phyloP scores from a whole-genome alignment of 2,888 invertebrate genomes.

The Dryadula phaetusa region DNA sequence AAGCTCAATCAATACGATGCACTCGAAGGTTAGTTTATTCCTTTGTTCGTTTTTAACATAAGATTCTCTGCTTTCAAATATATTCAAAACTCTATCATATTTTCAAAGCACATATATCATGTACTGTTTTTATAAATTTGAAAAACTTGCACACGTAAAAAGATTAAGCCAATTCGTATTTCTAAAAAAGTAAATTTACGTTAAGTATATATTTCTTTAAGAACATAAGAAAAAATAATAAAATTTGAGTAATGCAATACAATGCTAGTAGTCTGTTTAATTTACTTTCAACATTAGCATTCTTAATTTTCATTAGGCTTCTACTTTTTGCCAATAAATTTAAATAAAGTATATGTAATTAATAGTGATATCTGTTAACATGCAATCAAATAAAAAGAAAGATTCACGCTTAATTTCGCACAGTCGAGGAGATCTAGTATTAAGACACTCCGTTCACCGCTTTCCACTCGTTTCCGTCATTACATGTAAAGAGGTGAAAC shows the following conservation, averaged over 20 bases:
- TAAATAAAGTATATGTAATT: too few relatives aligned
- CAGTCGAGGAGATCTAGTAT: too few relatives aligned
- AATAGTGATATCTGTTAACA: too few relatives aligned
- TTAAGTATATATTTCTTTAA: neutral
- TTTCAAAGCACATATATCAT: neutral
- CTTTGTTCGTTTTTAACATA: conserved; percentile 43
- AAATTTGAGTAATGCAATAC: neutral
- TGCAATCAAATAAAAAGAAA: too few relatives aligned
- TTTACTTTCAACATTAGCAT: too few relatives aligned
- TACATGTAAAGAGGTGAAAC: too few relatives aligned
- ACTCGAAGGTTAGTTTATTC: conserved; percentile 45
- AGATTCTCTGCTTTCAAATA: conserved; percentile 39
- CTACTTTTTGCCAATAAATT: too few relatives aligned
- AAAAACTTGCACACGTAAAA: neutral
- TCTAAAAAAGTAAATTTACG: neutral
- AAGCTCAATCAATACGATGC: conserved; percentile 46
- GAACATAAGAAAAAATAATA: neutral
- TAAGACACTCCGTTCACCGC: too few relatives aligned
- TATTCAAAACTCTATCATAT: conserved; percentile 6
- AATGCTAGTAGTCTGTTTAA: neutral
- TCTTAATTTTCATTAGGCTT: too few relatives aligned
- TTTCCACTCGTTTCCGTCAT: too few relatives aligned
- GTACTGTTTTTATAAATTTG: neutral
- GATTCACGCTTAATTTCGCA: too few relatives aligned
- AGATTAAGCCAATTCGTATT: neutral